Percentiles rank a stretch among this genome's conserved stretches.
Conservation (phyloP, 1,140 invertebrate species). For the Anastrepha ludens region DNA sequence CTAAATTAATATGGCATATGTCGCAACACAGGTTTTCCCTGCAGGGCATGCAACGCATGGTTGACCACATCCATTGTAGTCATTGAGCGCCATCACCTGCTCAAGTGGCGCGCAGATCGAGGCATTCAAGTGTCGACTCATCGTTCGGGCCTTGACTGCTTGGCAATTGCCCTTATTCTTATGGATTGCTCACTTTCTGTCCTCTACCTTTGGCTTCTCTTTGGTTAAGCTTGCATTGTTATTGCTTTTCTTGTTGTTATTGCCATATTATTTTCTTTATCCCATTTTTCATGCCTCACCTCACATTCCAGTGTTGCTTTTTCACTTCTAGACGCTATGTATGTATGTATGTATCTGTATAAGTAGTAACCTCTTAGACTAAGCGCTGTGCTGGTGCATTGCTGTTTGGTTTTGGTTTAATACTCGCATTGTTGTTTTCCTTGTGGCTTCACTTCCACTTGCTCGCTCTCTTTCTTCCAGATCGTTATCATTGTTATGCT, state of each 20-base stretch:
- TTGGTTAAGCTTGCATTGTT: neutral
- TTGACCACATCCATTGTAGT: neutral
- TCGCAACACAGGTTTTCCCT: too few relatives aligned
- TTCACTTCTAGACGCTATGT: neutral
- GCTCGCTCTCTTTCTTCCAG: slow-evolving; percentile 28
- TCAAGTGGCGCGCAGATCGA: neutral
- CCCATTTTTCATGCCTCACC: slow-evolving; percentile 28
- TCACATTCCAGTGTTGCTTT: slow-evolving; percentile 12
- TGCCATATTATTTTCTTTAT: neutral
- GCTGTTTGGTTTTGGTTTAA: neutral
- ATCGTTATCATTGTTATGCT: slow-evolving; percentile 4
- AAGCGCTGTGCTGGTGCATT: neutral
- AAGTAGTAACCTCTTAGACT: neutral
- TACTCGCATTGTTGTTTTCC: neutral
- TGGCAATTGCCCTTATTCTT: slow-evolving; percentile 26
- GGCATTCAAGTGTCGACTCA: neutral
- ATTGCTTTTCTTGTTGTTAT: neutral
- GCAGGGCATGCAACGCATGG: too few relatives aligned
- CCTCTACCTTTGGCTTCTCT: neutral
- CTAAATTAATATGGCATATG: too few relatives aligned
- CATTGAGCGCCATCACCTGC: slow-evolving; percentile 35
- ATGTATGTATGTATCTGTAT: too few relatives aligned
- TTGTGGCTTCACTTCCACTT: neutral
- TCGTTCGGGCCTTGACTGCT: neutral
- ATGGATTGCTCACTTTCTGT: neutral